Base-by-base conservation (phyloP, 2,113 vertebrate species). In the Amphilophus citrinellus region DNA sequence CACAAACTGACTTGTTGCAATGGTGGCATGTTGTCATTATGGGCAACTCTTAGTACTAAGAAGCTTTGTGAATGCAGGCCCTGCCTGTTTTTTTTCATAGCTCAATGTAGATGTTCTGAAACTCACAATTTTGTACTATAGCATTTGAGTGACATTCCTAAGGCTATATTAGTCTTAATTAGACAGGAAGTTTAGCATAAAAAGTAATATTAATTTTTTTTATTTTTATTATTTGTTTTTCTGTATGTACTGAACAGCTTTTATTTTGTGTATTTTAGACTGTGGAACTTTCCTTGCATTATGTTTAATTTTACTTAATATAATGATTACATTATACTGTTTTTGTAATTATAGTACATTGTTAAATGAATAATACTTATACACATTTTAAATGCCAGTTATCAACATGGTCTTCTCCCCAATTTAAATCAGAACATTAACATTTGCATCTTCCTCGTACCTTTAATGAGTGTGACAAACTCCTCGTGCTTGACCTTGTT, bases 381-480 rank as follows among this genome's bases (percentile, higher is more conserved):
- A 44, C 18, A 63, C 7, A 53, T 65, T 75, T 27, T 27, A 24
- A 22, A 20, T 37, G 15, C 27, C 22, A 35, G 63, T 63, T 56
- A 65, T 24, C 18, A 63, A 17, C 20, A 39, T 65, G 15, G 44
- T 13, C 44, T 4, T 47, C 44, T 47, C 44, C 44, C 44, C 44
- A 47, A 14, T 13, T 44, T 44, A 39, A 14, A 63, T 7, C 10
- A 39, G 4, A 59, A 50, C 6, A 13, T 17, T 14, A 6, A 50
- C 9, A 62, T 53, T 24, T 6, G 71, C 2, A 30, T n/a, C n/a
- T 20, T 20, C 18, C 15, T 65, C 79, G 91, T 90, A 99, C 98
- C 98, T 98, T 99, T 99, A 92, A 99, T 97, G 76, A 99, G 95
- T 0, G 96, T 98, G 88, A 98, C 96, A 84, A 99, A 99, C 92